Base-by-base conservation (phyloP, 2,113 vertebrate genomes). In the Nannospalax galili region DNA sequence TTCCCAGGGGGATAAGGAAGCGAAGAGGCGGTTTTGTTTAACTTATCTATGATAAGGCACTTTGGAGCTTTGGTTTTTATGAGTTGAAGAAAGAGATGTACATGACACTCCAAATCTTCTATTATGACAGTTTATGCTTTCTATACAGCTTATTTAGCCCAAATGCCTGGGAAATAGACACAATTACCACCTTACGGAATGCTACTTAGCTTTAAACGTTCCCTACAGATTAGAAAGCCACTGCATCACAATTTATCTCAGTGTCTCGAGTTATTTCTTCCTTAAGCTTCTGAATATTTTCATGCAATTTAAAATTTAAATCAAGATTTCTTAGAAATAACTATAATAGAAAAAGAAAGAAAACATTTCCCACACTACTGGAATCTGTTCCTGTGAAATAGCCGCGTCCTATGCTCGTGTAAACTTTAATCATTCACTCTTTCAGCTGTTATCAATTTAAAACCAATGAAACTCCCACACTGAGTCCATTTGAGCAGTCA, bases 381-480 rank as follows among this genome's bases (percentile, higher is more conserved):
- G 94, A 97, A 91, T 97, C 97, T 98, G 97, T 98, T 97, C 58
- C 94, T 98, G 98, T 94, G 98, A 98, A 98, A 98, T 97, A 98
- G 97, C 98, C 97, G 98, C 98, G 98, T 98, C 98, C 97, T 98
- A 97, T 98, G 98, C 97, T 98, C 98, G 98, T 98, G 98, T 98
- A 98, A 97, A 98, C 98, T 98, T 98, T 98, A 98, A 98, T 98
- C 98, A 98, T 98, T 98, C 98, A 98, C 98, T 98, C 98, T 98
- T 98, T 99, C 99, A 99, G 98, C 98, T 98, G 98, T 99, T 99
- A 99, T 99, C 99, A 99, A 99, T 99, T 99, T 99, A 99, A 98
- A 98, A 98, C 98, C 98, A 99, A 98, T 98, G 98, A 98, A 99
- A 99, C 98, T 98, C 98, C 98, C 98, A 98, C 98, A 99, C 98